These are phyloP conservation scores for Typhlichthys eigenmanni DNA, from an alignment of 2,797 vertebrate genomes.

Conservation along the genomic window DNA sequence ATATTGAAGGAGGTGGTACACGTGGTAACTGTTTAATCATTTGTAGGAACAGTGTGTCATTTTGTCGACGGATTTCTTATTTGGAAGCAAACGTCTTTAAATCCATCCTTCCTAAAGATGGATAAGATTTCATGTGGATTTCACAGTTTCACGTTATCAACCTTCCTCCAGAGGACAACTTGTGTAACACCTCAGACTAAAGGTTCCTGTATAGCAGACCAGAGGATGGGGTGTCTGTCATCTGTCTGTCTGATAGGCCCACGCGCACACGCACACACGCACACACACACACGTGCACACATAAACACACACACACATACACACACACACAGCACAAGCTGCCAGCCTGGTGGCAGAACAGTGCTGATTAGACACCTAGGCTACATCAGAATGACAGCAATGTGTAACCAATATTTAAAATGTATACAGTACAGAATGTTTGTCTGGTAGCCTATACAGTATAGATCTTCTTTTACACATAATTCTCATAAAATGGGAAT, in stretches of 20 bases:
- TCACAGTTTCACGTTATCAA: slow-evolving; percentile 48
- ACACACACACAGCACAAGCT: slow-evolving; percentile 22
- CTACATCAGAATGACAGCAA: too few relatives aligned
- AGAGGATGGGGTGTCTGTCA: slow-evolving; percentile 48
- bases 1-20: too few relatives aligned
- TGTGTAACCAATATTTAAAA: too few relatives aligned
- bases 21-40: background rate
- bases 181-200: slow-evolving; percentile 49
- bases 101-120: slow-evolving; percentile 24
- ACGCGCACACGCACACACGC: background rate
- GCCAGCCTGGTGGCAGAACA: slow-evolving; percentile 28
- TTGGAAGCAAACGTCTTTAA: slow-evolving; percentile 17
- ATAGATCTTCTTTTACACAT: too few relatives aligned
- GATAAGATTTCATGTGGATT: slow-evolving; percentile 22
- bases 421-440: too few relatives aligned
- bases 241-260: slow-evolving; percentile 65
- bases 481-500: too few relatives aligned
- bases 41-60: slow-evolving; percentile 21
- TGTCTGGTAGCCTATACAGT: too few relatives aligned
- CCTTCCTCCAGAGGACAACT: slow-evolving; percentile 36
- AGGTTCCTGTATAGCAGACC: slow-evolving; percentile 56
- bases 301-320: background rate
- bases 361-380: slow-evolving; percentile 21
- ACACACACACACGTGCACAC: slow-evolving; percentile 9
- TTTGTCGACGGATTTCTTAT: background rate